Conservation (phyloP, 2,113 vertebrate genomes). For the Megaceryle maxima region DNA sequence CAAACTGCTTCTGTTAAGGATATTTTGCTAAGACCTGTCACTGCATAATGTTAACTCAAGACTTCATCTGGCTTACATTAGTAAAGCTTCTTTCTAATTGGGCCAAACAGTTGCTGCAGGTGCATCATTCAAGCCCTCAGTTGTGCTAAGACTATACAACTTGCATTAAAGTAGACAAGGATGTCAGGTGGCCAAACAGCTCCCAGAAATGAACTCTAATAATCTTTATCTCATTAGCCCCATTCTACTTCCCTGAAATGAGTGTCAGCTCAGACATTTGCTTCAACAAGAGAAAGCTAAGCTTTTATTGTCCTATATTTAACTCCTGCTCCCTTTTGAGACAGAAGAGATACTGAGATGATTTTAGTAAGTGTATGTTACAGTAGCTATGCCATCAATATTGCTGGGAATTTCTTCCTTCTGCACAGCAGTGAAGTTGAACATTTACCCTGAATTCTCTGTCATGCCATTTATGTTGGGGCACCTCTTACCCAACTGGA, state of each 20-base stretch:
- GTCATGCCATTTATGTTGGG: background rate
- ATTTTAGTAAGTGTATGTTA: background rate
- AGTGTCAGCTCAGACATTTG: background rate
- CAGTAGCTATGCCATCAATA: background rate
- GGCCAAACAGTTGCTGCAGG: slow-evolving; percentile 1
- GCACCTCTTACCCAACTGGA: background rate
- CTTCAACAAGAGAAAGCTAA: background rate
- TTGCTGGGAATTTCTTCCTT: background rate
- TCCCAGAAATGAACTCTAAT: background rate
- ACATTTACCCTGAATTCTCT: background rate
- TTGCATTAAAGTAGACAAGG: background rate
- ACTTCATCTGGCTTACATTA: background rate
- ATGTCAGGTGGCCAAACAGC: background rate
- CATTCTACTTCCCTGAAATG: background rate
- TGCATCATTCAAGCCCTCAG: background rate
- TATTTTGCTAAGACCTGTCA: slow-evolving; percentile 21
- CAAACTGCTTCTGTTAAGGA: slow-evolving; percentile 31
- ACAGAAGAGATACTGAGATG: background rate
- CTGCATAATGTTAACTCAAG: slow-evolving; percentile 12
- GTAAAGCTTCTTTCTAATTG: slow-evolving; percentile 16
- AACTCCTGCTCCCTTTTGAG: background rate
- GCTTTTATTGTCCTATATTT: background rate
- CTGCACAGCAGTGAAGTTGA: background rate
- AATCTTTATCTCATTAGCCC: background rate
- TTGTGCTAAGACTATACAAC: background rate